Conservation (phyloP, 2,797 vertebrate genomes). For the Sebastes iracundus region DNA sequence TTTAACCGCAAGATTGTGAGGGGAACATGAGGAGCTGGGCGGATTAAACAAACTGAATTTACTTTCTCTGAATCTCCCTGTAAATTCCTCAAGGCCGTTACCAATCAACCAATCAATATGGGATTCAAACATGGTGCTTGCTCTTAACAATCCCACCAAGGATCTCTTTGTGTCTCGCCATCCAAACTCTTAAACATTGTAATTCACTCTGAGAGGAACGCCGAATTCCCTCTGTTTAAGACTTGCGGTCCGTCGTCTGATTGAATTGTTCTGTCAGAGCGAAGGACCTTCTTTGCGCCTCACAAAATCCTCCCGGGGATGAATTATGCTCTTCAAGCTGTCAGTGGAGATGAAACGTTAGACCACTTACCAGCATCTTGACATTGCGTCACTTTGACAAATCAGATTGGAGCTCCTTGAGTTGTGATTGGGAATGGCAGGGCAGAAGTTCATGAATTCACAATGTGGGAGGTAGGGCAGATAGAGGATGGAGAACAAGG, state of each 20-base stretch:
- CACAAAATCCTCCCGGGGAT: slow-evolving; percentile 28
- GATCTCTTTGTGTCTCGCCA: slow-evolving; percentile 12
- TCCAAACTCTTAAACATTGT: slow-evolving; percentile 26
- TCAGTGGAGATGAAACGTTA: slow-evolving; percentile 64
- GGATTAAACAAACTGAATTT: slow-evolving; percentile 29
- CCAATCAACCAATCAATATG: slow-evolving; percentile 34
- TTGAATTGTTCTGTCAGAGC: slow-evolving; percentile 48
- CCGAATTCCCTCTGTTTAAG: not conserved
- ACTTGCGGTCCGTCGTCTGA: slow-evolving; percentile 42
- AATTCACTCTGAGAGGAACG: slow-evolving; percentile 43
- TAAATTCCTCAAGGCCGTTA: slow-evolving; percentile 49
- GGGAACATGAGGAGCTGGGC: slow-evolving; percentile 15
- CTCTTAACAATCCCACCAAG: slow-evolving; percentile 25
- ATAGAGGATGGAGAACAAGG: slow-evolving; percentile 34
- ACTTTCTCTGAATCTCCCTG: not conserved
- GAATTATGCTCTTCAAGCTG: slow-evolving; percentile 61
- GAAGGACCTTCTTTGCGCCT: slow-evolving; percentile 38
- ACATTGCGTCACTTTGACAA: slow-evolving; percentile 70
- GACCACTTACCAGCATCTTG: slow-evolving; percentile 56
- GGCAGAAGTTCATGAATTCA: slow-evolving; percentile 67
- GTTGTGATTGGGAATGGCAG: slow-evolving; percentile 66
- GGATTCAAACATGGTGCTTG: slow-evolving; percentile 18
- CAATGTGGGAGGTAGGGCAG: slow-evolving; percentile 56
- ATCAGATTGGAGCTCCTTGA: slow-evolving; percentile 49
- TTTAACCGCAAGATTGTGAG: not conserved